Base-by-base conservation (phyloP, 2,113 vertebrate species). In the Camelus bactrianus region DNA sequence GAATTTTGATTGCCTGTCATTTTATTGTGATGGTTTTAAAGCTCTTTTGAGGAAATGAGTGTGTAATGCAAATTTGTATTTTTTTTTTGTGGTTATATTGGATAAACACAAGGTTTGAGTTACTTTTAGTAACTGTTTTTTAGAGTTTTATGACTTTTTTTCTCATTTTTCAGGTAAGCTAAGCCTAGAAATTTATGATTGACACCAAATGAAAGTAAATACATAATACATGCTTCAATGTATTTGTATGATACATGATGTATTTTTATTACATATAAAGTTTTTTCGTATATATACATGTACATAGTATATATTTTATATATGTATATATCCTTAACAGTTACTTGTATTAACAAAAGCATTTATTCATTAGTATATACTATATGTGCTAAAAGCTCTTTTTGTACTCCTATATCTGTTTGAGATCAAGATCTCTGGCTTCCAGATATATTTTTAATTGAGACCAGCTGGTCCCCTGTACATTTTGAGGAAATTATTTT, bases 341-440 rank as follows among this genome's bases (percentile, higher is more conserved):
- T 69, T 62, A 56, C 14, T 67, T 81, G 19, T 91, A 93, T 52
- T 56, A 65, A 81, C 8, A 73, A 85, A 73, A 70, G 19, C 24
- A 85, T 67, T 52, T 17, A 2, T 35, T 12, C 19, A 15, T 19
- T 67, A 35, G 35, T 75, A 77, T 28, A 10, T 52, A 56, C n/a
- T 70, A 28, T 69, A 70, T 24, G 32, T 75, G 42, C 52, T 93
- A 17, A 67, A 64, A 73, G 6, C 24, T 72, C 48, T 89, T 52
- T 95, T 54, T 30, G 46, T 48, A 48, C 12, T 50, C 14, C n/a
- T 93, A 30, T 80, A 56, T 93, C 60, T 88, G 60, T 93, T 95
- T 83, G 69, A 91, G 97, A 65, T 75, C 58, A 88, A 76, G 54
- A 48, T 70, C 65, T 75, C 50, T 81, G 32, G 35, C 70, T 91